Conservation (phyloP, 2,113 vertebrate genomes). For the Origma solitaria region DNA sequence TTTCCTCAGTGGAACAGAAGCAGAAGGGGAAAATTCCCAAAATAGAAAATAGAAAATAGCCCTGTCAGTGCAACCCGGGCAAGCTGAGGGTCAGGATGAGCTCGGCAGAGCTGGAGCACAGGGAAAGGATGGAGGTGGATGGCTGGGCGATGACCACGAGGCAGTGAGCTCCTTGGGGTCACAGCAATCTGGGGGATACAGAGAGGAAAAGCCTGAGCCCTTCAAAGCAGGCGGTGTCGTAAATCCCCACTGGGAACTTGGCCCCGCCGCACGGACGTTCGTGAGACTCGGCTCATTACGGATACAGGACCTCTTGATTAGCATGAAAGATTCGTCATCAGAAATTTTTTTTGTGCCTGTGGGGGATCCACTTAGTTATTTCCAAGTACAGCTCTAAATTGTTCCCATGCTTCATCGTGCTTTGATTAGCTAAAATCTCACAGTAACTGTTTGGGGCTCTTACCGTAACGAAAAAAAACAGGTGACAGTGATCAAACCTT, state of each 20-base stretch:
- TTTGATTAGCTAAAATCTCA: conserved; percentile 47
- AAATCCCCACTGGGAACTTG: background rate
- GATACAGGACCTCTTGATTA: conserved; percentile 21
- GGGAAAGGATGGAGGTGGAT: background rate
- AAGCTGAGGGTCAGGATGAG: background rate
- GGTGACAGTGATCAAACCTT: background rate
- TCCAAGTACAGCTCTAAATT: conserved; percentile 58
- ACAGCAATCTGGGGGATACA: background rate
- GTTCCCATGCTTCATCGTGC: conserved; percentile 52
- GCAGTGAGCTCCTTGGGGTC: background rate
- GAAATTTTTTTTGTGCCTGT: background rate
- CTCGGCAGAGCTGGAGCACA: background rate
- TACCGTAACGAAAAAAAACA: background rate
- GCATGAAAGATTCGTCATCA: conserved; percentile 14
- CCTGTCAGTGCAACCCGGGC: background rate
- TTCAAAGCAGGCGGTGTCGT: background rate
- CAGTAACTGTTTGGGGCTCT: conserved; percentile 16
- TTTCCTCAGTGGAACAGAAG: background rate
- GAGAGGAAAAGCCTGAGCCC: background rate
- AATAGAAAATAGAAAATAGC: conserved; percentile 17
- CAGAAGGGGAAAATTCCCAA: background rate
- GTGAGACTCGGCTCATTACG: background rate
- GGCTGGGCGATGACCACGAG: background rate
- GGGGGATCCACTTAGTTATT: conserved; percentile 49
- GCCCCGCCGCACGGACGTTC: background rate